A percentile compares a stretch with the other conserved stretches of the same genome.
phyloP scores from a whole-genome alignment of 1,140 invertebrate genomes.

The Drosophila eugracilis region DNA sequence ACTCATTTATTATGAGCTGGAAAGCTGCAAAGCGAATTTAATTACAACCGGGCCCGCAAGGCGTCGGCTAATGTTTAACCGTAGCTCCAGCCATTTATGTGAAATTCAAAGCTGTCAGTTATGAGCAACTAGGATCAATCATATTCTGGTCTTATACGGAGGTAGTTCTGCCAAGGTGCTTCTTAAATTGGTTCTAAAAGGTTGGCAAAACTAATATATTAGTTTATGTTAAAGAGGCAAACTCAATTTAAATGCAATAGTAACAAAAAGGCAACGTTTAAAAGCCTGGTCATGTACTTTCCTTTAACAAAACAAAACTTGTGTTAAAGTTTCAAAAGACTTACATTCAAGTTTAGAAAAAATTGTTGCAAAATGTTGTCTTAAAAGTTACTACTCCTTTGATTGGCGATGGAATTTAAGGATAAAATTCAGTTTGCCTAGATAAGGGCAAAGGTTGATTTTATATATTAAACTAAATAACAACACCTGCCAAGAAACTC shows the following conservation, averaged over 20 bases:
- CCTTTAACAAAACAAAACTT: neutral
- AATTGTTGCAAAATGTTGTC: neutral
- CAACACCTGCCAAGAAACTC: too few relatives aligned
- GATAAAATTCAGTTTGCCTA: too few relatives aligned
- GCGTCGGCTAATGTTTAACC: constrained; percentile 34
- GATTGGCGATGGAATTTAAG: too few relatives aligned
- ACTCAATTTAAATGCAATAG: too few relatives aligned
- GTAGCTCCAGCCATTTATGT: constrained; percentile 23
- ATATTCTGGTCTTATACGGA: neutral
- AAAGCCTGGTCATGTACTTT: neutral
- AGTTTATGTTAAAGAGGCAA: too few relatives aligned
- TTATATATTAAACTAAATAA: neutral
- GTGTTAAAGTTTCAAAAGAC: neutral
- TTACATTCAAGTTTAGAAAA: neutral
- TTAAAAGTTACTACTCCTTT: neutral
- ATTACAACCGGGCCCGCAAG: constrained; percentile 65
- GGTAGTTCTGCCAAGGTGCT: neutral
- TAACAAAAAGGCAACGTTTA: neutral
- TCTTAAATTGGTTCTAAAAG: too few relatives aligned
- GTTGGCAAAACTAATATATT: too few relatives aligned
- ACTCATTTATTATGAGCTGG: constrained; percentile 51
- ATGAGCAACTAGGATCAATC: constrained; percentile 4
- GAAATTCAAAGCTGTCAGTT: constrained; percentile 29
- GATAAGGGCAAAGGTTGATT: neutral
- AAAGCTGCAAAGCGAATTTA: constrained; percentile 58